Base-by-base conservation (phyloP, 2,888 invertebrate genomes). In the Carcina quercana region DNA sequence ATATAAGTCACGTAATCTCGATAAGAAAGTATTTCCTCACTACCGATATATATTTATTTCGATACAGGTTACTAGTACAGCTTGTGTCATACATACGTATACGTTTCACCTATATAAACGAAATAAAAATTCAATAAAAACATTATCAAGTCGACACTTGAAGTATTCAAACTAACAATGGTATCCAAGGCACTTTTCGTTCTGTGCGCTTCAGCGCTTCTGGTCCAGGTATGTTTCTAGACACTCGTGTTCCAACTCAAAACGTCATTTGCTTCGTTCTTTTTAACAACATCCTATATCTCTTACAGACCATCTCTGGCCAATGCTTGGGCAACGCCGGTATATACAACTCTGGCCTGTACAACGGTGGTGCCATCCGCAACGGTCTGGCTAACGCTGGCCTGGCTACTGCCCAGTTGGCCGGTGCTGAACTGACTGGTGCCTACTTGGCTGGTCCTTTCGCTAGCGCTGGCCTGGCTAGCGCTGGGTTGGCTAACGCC, bases 271-370 rank as follows among this genome's bases (percentile, higher is more conserved):
- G 20, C 8, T 20, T 10, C 8, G 20, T 30, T 15, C 6, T 30
- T 30, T 24, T 13, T 12, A 11, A 26, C 21, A 19, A 12, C n/a
- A n/a, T 14, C 4, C 2, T n/a, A 13, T 15, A 20, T 24, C 30
- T 15, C 13, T 48, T 42, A 20, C 36, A 53, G 52, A 42, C 30
- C 22, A 46, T 53, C 32, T 38, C 45, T 30, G 45, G 41, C 13
- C 44, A 45, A 28, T 45, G 43, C 28, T 22, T 44, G 10, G 31
- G 31, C 13, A 40, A 42, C n/a, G 32, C 35, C 25, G 20, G 20
- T 20, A 8, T 20, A 4, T n/a, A n/a, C n/a, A n/a, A n/a, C n/a
- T n/a, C n/a, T n/a, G n/a, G n/a, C n/a, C n/a, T n/a, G n/a, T 21
- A 26, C 15, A 19, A 39, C 10, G 37, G 28, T 15, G 35, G 15